These are phyloP conservation scores for Hydrozoanthus tunicans DNA, from an alignment of 64 coral and sea anemone species.

Conservation along the genomic window DNA sequence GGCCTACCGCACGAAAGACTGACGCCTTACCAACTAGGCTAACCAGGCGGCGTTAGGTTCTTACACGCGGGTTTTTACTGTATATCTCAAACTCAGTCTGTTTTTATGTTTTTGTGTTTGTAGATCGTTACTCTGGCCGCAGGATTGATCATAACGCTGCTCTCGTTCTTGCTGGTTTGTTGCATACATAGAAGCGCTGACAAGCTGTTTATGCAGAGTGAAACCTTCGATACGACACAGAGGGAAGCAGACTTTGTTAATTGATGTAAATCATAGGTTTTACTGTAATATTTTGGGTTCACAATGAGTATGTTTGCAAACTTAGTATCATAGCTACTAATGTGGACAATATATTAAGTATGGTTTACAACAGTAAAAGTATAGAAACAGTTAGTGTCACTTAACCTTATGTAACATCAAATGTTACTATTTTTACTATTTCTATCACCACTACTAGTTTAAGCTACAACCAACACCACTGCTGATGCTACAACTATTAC, in stretches of 20 bases:
- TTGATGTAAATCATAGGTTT: not conserved
- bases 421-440: not conserved
- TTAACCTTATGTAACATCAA: not conserved
- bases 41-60: not conserved
- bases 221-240: not conserved
- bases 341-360: not conserved
- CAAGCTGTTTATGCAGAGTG: conserved; percentile 30
- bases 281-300: not conserved
- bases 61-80: not conserved
- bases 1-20: too few species aligned
- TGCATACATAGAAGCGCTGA: conserved; percentile 49
- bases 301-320: not conserved
- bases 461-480: not conserved
- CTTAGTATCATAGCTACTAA: not conserved
- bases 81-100: not conserved
- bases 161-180: conserved; percentile 40
- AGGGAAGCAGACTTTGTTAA: conserved; percentile 36
- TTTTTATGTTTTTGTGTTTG: conserved; percentile 24
- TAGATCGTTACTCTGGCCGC: conserved; percentile 42
- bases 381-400: not conserved
- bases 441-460: not conserved
- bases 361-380: not conserved
- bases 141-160: conserved; percentile 16
- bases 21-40: too few species aligned
- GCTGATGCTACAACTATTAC: not conserved